These are phyloP conservation scores for Drosophila falleni DNA, from an alignment of 2,888 invertebrate genomes.

Conservation along the genomic window DNA sequence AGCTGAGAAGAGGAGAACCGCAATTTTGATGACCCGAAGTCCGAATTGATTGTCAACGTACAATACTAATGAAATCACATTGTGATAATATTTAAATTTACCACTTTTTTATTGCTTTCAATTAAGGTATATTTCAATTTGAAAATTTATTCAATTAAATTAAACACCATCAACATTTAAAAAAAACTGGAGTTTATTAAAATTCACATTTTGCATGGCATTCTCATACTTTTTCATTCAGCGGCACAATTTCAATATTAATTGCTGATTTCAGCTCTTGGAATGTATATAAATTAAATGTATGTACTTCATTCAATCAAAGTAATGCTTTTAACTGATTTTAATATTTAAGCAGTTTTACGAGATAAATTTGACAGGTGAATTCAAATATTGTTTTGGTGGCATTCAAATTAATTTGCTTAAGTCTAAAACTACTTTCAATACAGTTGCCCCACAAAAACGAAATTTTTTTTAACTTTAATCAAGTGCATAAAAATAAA, in stretches of 20 bases:
- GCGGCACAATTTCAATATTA: constrained; percentile 4
- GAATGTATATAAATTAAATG: not conserved
- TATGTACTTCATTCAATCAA: not conserved
- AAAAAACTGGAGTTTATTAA: not conserved
- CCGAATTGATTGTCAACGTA: constrained; percentile 40
- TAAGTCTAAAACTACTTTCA: not conserved
- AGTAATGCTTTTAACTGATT: not conserved
- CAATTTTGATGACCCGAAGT: constrained; percentile 32
- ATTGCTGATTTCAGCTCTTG: not conserved
- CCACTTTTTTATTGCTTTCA: not conserved
- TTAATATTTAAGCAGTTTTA: not conserved
- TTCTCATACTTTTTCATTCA: not conserved
- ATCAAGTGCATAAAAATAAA: constrained; percentile 22
- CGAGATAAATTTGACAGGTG: not conserved
- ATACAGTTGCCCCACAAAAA: not conserved
- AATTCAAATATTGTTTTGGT: not conserved
- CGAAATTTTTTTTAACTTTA: not conserved
- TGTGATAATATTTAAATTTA: not conserved
- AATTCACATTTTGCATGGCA: not conserved
- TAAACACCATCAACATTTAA: not conserved
- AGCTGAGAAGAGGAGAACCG: constrained; percentile 10
- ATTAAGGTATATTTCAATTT: not conserved
- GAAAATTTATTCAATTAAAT: not conserved
- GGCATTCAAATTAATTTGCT: not conserved
- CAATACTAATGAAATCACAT: not conserved